These are phyloP conservation scores for Corynorhinus townsendii DNA, from an alignment of 2,113 vertebrate species.

Conservation along the genomic window DNA sequence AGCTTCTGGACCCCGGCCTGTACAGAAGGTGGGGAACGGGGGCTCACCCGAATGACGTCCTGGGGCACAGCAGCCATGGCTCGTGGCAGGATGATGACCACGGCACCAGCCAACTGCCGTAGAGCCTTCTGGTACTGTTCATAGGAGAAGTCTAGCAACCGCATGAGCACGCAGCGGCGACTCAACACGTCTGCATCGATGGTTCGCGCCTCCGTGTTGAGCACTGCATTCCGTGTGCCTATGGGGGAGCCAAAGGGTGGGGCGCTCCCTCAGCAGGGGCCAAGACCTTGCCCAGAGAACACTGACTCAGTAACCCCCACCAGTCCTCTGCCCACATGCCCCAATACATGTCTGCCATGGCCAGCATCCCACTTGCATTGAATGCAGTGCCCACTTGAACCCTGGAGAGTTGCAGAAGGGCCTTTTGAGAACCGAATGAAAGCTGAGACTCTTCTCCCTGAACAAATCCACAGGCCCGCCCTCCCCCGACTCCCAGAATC, in stretches of 20 bases:
- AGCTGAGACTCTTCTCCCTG: no score
- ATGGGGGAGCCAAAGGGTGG: background rate
- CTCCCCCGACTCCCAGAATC: background rate
- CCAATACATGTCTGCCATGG: background rate
- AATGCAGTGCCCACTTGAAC: background rate
- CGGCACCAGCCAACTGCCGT: constrained; percentile 94
- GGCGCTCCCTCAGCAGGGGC: background rate
- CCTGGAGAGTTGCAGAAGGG: rapidly evolving
- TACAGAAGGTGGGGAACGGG: rapidly evolving
- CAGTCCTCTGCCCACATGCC: background rate
- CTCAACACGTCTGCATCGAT: constrained; percentile 95
- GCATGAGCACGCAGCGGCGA: constrained; percentile 96
- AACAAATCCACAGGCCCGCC: no score
- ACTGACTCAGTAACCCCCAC: background rate
- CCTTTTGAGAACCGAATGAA: background rate
- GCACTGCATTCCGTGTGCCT: constrained; percentile 95
- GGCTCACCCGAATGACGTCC: constrained; percentile 91
- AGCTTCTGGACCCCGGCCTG: no score
- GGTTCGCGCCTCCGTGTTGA: constrained; percentile 96
- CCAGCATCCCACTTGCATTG: background rate
- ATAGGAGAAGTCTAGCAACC: constrained; percentile 93
- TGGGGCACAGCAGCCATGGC: constrained; percentile 95
- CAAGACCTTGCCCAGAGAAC: background rate
- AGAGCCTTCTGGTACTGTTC: constrained; percentile 96
- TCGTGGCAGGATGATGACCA: constrained; percentile 94